phyloP scores from a whole-genome alignment of 2,888 invertebrate genomes.

The Nephrotoma flavescens region DNA sequence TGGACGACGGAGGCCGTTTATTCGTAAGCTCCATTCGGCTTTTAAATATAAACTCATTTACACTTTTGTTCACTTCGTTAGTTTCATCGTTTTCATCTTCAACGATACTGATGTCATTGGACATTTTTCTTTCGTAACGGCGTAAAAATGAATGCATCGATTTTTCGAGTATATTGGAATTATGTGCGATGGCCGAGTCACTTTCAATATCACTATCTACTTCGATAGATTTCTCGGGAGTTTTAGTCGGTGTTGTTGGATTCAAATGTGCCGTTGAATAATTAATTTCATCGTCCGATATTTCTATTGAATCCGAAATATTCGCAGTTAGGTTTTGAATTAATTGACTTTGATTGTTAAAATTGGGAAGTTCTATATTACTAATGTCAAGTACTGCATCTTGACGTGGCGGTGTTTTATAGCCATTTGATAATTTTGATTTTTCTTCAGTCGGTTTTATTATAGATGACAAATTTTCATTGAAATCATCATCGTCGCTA shows the following conservation, averaged over 20 bases:
- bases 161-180: background rate
- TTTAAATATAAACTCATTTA: background rate
- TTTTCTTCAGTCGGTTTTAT: background rate
- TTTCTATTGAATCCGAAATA: slow-evolving; percentile 6
- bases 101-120: background rate
- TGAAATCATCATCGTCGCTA: background rate
- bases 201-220: background rate
- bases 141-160: background rate
- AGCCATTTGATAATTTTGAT: background rate
- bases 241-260: background rate
- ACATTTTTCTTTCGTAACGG: background rate
- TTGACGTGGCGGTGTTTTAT: background rate
- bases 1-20: background rate
- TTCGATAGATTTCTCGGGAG: background rate
- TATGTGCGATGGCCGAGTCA: background rate
- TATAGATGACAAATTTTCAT: background rate
- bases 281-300: slow-evolving; percentile 7
- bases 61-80: background rate
- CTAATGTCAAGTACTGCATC: background rate
- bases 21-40: background rate
- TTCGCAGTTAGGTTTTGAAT: background rate
- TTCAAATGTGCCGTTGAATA: slow-evolving; percentile 6
- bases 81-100: background rate
- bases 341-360: background rate
- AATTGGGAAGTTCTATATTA: background rate